phyloP scores from a whole-genome alignment of 2,888 invertebrate genomes.

The Leptopilina drosophilae region DNA sequence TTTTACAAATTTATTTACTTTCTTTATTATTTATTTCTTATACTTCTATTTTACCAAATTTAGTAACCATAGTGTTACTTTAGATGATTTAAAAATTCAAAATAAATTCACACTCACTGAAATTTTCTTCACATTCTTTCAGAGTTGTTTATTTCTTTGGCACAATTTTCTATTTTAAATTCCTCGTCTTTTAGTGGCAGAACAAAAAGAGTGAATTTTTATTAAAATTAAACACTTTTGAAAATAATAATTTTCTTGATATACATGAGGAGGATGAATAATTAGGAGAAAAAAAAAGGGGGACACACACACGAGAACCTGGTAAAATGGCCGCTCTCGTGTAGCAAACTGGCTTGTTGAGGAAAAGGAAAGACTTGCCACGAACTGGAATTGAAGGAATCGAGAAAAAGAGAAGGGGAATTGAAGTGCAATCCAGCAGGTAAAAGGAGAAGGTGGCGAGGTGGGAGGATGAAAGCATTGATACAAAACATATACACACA shows the following conservation, averaged over 20 bases:
- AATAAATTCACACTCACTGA: conserved; percentile 9
- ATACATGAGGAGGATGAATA: neutral
- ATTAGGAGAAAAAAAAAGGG: no score
- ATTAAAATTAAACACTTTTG: no score
- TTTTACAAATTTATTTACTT: neutral
- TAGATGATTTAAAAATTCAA: neutral
- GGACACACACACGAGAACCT: conserved; percentile 43
- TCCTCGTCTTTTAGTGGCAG: neutral
- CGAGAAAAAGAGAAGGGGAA: conserved; percentile 40
- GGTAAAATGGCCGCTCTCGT: conserved; percentile 65
- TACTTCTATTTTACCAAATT: no score
- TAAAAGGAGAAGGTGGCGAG: conserved; percentile 41
- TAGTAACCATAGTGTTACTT: neutral
- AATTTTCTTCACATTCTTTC: conserved; percentile 32
- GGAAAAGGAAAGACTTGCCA: conserved; percentile 27
- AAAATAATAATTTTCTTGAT: neutral
- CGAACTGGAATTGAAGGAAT: conserved; percentile 30
- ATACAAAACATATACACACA: no score
- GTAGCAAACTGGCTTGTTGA: conserved; percentile 26
- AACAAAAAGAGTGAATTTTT: neutral
- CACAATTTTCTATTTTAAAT: neutral
- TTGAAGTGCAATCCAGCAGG: conserved; percentile 43
- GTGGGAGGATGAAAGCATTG: conserved; percentile 35
- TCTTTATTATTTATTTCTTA: no score
- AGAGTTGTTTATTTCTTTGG: neutral